Evolutionary conservation across 2,113 vertebrate species (phyloP).

Genomic region (Lanius ludovicianus): DNA sequence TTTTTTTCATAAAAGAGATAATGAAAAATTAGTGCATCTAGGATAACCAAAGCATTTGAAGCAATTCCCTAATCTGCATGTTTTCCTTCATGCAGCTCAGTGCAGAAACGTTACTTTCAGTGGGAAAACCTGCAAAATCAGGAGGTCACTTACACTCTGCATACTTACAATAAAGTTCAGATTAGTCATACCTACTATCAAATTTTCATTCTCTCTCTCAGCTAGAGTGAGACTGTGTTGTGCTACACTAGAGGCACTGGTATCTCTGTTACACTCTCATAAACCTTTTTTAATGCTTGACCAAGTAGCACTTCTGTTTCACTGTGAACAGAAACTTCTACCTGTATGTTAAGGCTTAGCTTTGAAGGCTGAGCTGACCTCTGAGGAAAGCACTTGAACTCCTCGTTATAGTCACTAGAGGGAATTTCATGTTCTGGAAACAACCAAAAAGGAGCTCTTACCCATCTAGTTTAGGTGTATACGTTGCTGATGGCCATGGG

Average conservation of each 20-base stretch:
- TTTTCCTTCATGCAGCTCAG: not conserved
- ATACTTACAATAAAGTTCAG: not conserved
- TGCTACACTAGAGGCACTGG: not conserved
- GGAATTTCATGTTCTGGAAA: not conserved
- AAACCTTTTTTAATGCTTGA: not conserved
- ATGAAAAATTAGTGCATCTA: conserved; percentile 55
- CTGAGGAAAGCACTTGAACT: not conserved
- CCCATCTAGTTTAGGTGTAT: not conserved
- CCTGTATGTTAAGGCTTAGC: not conserved
- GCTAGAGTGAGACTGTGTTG: not conserved
- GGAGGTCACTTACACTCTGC: not conserved
- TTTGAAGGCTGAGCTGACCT: not conserved
- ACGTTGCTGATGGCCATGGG: not conserved
- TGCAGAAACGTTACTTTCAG: conserved; percentile 18
- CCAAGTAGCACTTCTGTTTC: not conserved
- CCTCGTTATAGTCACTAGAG: not conserved
- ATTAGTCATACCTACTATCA: not conserved
- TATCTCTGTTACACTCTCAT: not conserved
- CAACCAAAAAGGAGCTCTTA: not conserved
- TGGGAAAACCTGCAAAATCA: conserved; percentile 28
- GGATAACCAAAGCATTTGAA: conserved; percentile 44
- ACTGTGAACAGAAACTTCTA: not conserved
- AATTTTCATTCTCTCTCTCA: not conserved
- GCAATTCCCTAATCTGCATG: not conserved
- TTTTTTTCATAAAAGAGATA: conserved; percentile 12